Evolutionary conservation across 2,113 vertebrate genomes (phyloP), one percentile per base, ranked within the genome.

Genomic region (Emydura subglobosa): DNA sequence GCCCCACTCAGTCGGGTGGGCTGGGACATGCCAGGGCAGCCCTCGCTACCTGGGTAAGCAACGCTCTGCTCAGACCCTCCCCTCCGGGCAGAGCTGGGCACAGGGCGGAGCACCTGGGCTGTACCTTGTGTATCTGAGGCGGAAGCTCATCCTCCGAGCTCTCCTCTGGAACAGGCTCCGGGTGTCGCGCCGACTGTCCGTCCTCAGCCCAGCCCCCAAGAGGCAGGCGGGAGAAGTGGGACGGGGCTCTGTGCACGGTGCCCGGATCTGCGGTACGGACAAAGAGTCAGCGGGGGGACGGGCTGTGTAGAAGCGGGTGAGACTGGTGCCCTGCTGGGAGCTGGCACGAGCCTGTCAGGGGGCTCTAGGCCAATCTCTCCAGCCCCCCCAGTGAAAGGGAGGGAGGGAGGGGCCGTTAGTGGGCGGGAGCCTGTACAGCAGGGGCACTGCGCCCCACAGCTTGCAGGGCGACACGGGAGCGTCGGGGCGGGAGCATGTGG

Each of bases 131-230:
- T 91, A 99, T 98, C 92, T 99, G 99, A 10, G 99, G 99, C 7
- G 99, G 99, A 88, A 99, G 98, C 92, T 99, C 99, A 2, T 99
- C 99, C 88, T 99, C 99, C 0, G 99, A 99, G 86, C 98, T 99
- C 97, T 99, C 99, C 97, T 99, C 99, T 3, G 99, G 99, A 79
- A 99, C 98, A 0, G 99, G 97, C 87, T 99, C 99, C 5, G 99
- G 99, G 85, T 99, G 99, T 90, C 98, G 98, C 0, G 97, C 98
- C 10, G 98, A 94, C 94, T 98, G 99, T 61, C 98, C 98, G 0
- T 99, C 99, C 95, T 99, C 99, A 17, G 99, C 99, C 99, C 99
- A 99, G 5, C 99, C 99, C 76, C 99, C 99, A 95, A 99, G 98
- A 8, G 99, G 99, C 92, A 99, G 98, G 39, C 99, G 99, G 16